phyloP scores from a whole-genome alignment of 92 coral and sea anemone genomes.

The Zoanthus sansibaricus region DNA sequence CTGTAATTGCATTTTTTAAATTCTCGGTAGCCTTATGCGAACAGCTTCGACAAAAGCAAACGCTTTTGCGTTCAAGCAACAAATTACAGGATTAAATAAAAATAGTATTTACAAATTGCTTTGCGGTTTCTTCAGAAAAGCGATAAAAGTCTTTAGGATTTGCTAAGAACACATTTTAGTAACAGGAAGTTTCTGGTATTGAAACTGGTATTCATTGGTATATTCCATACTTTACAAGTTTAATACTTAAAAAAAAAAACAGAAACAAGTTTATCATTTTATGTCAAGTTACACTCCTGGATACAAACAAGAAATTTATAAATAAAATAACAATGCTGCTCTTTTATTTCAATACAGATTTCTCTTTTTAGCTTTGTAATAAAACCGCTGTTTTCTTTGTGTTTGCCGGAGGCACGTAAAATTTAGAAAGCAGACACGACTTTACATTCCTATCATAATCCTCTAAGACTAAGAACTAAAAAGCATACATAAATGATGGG shows the following conservation, averaged over 20 bases:
- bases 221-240: background rate
- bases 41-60: slow-evolving; percentile 29
- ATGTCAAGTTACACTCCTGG: background rate
- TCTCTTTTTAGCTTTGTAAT: slow-evolving; percentile 17
- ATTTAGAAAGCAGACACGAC: background rate
- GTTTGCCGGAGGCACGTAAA: slow-evolving; percentile 1
- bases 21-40: slow-evolving; percentile 25
- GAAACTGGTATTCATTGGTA: background rate
- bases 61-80: slow-evolving; percentile 28
- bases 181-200: background rate
- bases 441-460: slow-evolving; percentile 25
- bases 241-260: background rate
- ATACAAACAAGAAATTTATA: background rate
- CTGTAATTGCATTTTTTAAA: slow-evolving; percentile 29
- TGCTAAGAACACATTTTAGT: background rate
- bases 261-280: background rate
- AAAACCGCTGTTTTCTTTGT: slow-evolving; percentile 8
- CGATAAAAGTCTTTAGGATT: slow-evolving; percentile 18
- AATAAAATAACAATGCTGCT: background rate
- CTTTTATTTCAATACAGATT: background rate
- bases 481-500: slow-evolving; percentile 32
- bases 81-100: slow-evolving; percentile 25
- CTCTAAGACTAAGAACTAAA: slow-evolving; percentile 31
- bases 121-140: slow-evolving; percentile 45
- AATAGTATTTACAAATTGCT: slow-evolving; percentile 17